Evolutionary conservation across 92 coral and sea anemone species (phyloP).

Genomic region (Diadumene lineata): DNA sequence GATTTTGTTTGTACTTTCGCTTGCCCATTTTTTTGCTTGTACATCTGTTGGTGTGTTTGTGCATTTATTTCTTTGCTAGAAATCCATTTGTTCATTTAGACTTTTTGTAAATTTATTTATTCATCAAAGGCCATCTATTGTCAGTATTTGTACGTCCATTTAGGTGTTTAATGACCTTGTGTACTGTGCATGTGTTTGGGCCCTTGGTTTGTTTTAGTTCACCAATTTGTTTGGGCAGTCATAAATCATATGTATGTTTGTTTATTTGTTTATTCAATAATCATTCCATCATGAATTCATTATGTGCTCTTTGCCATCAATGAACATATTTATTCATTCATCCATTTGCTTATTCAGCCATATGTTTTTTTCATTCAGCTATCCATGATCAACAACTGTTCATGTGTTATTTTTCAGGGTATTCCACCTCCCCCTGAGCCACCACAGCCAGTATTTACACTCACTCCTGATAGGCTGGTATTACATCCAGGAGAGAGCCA

Average conservation of each 20-base stretch:
- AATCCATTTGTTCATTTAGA: not conserved
- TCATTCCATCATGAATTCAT: not conserved
- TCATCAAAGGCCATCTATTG: too few species aligned
- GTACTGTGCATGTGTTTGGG: too few species aligned
- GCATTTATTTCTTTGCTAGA: not conserved
- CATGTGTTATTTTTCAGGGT: slow-evolving; percentile 46
- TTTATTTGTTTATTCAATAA: too few species aligned
- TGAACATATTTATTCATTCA: not conserved
- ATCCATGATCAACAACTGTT: not conserved
- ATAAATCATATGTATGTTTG: not conserved
- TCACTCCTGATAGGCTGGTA: slow-evolving; percentile 90
- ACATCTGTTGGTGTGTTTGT: not conserved
- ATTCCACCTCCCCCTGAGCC: slow-evolving; percentile 77
- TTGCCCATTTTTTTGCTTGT: not conserved
- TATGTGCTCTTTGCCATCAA: not conserved
- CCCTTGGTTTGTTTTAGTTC: not conserved
- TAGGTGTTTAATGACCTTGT: too few species aligned
- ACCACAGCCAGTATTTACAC: slow-evolving; percentile 75
- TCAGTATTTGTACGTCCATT: too few species aligned
- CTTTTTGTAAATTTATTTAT: not conserved
- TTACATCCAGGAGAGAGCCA: slow-evolving; percentile 96
- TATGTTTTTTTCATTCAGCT: not conserved
- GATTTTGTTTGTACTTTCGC: not conserved
- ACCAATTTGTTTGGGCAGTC: not conserved
- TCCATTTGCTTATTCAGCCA: slow-evolving; percentile 3